Conservation (phyloP, 2,113 vertebrate species). For the Alethe castanea region DNA sequence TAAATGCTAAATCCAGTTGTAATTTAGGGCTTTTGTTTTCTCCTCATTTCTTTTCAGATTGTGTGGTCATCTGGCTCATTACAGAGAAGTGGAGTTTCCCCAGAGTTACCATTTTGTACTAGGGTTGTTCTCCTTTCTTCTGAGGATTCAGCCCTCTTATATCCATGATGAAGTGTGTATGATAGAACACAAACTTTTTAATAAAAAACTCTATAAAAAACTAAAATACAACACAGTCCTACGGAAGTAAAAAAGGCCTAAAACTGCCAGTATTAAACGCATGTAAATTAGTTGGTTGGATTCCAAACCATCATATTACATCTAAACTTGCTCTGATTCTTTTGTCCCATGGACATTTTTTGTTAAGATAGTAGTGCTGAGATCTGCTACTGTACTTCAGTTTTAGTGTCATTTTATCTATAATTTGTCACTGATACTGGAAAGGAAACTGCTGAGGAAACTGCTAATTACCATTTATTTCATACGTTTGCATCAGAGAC, state of each 20-base stretch:
- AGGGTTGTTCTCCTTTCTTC: slow-evolving; percentile 74
- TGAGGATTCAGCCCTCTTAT: slow-evolving; percentile 66
- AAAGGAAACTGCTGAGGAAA: not conserved
- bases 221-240: not conserved
- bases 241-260: not conserved
- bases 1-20: not conserved
- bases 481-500: not conserved
- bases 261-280: not conserved
- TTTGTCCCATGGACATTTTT: not conserved
- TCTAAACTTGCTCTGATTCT: not conserved
- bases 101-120: slow-evolving; percentile 77
- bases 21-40: not conserved
- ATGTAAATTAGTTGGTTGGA: not conserved
- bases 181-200: slow-evolving; percentile 76
- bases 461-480: not conserved
- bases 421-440: not conserved
- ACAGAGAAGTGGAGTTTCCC: slow-evolving; percentile 70
- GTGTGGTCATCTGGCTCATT: slow-evolving; percentile 70
- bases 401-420: not conserved
- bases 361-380: not conserved
- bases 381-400: not conserved
- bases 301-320: not conserved
- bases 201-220: slow-evolving; percentile 46
- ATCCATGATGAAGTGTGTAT: slow-evolving; percentile 77
- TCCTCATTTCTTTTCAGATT: slow-evolving; percentile 46